Evolutionary conservation across 2,797 vertebrate species (phyloP).

Genomic region (Brachymystax lenok): DNA sequence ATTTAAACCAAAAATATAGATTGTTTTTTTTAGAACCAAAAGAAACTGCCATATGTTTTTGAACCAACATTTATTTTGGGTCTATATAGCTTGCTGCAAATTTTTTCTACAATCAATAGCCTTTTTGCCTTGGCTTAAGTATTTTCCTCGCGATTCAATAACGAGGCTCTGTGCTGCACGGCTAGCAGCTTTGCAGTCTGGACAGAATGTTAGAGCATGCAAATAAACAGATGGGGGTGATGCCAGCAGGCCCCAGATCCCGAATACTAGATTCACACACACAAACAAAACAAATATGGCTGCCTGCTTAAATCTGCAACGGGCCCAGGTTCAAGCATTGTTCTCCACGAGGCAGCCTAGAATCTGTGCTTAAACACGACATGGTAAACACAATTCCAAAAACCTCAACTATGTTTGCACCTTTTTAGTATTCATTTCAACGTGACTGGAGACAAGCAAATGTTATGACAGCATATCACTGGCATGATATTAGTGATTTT

Average conservation of each 20-base stretch:
- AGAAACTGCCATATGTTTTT: too few relatives aligned
- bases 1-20: too few relatives aligned
- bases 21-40: too few relatives aligned
- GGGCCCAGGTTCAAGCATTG: slow-evolving; percentile 40
- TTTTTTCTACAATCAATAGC: not conserved
- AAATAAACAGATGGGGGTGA: slow-evolving; percentile 61
- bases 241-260: slow-evolving; percentile 40
- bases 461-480: not conserved
- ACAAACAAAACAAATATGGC: slow-evolving; percentile 28
- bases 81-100: not conserved
- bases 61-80: too few relatives aligned
- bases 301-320: slow-evolving; percentile 31
- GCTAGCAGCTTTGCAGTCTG: slow-evolving; percentile 47
- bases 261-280: slow-evolving; percentile 59
- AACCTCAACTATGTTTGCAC: not conserved
- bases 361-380: not conserved
- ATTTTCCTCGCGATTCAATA: slow-evolving; percentile 31
- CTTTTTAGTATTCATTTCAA: not conserved
- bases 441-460: slow-evolving; percentile 15
- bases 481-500: not conserved
- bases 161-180: slow-evolving; percentile 13
- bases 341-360: slow-evolving; percentile 28
- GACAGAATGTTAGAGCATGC: slow-evolving; percentile 30
- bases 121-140: not conserved
- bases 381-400: not conserved